phyloP scores from a whole-genome alignment of 2,888 invertebrate genomes.

The Agrotis puta region DNA sequence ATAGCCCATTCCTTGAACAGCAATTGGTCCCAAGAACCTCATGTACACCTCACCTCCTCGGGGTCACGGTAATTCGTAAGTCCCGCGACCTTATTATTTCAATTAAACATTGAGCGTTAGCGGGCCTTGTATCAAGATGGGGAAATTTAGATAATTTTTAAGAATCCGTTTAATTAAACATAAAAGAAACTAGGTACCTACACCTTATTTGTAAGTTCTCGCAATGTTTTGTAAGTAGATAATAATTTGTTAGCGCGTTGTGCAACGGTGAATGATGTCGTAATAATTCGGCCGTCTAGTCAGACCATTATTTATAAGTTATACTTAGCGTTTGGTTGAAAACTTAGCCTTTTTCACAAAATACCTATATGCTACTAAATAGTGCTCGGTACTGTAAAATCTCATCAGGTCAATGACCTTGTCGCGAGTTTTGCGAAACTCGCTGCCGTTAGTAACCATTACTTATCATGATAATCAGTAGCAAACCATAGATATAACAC shows the following conservation, averaged over 20 bases:
- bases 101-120: background rate
- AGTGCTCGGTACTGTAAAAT: too few species aligned
- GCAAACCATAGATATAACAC: background rate
- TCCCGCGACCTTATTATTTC: too few species aligned
- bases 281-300: constrained; percentile 63
- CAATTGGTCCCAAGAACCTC: too few species aligned
- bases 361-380: too few species aligned
- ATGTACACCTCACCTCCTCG: too few species aligned
- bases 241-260: constrained; percentile 65
- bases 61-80: too few species aligned
- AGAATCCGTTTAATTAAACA: constrained; percentile 1
- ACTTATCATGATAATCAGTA: background rate
- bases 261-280: constrained; percentile 65
- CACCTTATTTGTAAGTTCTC: constrained; percentile 54
- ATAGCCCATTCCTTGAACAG: too few species aligned
- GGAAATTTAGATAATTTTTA: background rate
- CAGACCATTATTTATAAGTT: constrained; percentile 35
- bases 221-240: constrained; percentile 68
- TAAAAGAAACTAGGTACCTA: background rate
- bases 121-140: constrained; percentile 6
- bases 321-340: constrained; percentile 7
- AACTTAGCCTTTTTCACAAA: background rate
- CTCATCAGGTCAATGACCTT: background rate
- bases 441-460: background rate
- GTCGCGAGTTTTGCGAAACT: background rate